Conservation (phyloP, 1,140 invertebrate species). For the Ceratosolen solmsi region DNA sequence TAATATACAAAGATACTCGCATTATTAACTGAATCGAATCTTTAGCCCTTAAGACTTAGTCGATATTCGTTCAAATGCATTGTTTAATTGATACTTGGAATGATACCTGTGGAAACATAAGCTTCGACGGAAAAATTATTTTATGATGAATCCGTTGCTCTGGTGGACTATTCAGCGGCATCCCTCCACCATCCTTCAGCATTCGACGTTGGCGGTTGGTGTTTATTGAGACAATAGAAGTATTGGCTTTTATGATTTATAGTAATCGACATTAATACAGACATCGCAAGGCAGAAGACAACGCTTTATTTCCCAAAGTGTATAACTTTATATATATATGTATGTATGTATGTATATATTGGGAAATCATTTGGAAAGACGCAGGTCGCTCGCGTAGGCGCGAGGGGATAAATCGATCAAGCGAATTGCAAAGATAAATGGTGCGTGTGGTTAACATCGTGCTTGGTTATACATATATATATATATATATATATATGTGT, state of each 20-base stretch:
- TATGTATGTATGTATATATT: background rate
- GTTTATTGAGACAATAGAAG: background rate
- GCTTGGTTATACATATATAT: too few species aligned
- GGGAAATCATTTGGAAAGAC: slow-evolving; percentile 32
- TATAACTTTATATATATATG: too few species aligned
- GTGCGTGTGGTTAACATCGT: slow-evolving; percentile 34
- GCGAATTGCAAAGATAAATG: slow-evolving; percentile 51
- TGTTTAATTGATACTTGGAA: too few species aligned
- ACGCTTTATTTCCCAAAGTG: slow-evolving; percentile 3
- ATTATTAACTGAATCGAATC: too few species aligned
- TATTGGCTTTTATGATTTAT: slow-evolving; percentile 38
- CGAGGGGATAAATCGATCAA: slow-evolving; percentile 35
- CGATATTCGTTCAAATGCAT: too few species aligned
- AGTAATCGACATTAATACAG: background rate
- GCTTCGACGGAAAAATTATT: too few species aligned
- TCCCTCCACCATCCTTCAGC: background rate
- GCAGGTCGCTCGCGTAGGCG: background rate
- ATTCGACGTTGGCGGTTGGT: background rate
- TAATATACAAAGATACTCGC: too few species aligned
- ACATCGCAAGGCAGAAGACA: background rate
- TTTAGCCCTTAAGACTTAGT: too few species aligned
- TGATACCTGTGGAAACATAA: too few species aligned
- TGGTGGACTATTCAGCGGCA: background rate
- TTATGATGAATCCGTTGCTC: background rate
- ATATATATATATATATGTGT: too few species aligned